Evolutionary conservation across 1,140 invertebrate species (phyloP), one percentile per base, ranked within the genome.

Genomic region (Drosophila punjabiensis): DNA sequence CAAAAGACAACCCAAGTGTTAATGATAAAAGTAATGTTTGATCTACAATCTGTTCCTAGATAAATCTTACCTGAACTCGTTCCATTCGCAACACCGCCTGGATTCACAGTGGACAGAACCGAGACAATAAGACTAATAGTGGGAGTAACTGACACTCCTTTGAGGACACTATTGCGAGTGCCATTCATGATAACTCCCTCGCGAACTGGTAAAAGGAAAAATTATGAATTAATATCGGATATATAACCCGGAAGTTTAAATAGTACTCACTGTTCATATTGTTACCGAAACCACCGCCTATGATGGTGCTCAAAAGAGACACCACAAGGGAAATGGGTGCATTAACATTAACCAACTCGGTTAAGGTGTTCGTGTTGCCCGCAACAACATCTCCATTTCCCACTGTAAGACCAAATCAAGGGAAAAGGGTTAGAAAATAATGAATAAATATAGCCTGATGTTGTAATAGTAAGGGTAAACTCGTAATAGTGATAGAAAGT

Each of bases 141-240:
- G 4, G 55, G 55, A 1, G 3, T 39, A 28, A 58, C 35, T 2
- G 14, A 5, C 5, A 58, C 10, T 16, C 35, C 55, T 2, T 39
- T 58, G 11, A 28, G 0, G 1, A 39, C 55, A 39, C 35, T 28
- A 39, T 58, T 58, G 0, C 14, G 0, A n/a, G 55, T 58, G 3
- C 55, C 55, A 58, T 58, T 58, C 55, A 58, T 58, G 6, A 58
- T 58, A 1, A 6, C 33, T 11, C 55, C 55, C 55, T 58, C 55
- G 10, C 55, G 55, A 39, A 58, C 55, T 58, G 0, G 14, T 1
- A 24, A 16, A 5, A 0, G 8, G 5, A 5, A 16, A 37, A 16
- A 55, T 20, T 10, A 50, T n/a, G 11, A n/a, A 28, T 28, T n/a
- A 30, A 11, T 52, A 28, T 9, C 2, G 9, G 4, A 37, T 37